phyloP scores from a whole-genome alignment of 2,797 vertebrate genomes.

The Chrysocyon brachyurus region DNA sequence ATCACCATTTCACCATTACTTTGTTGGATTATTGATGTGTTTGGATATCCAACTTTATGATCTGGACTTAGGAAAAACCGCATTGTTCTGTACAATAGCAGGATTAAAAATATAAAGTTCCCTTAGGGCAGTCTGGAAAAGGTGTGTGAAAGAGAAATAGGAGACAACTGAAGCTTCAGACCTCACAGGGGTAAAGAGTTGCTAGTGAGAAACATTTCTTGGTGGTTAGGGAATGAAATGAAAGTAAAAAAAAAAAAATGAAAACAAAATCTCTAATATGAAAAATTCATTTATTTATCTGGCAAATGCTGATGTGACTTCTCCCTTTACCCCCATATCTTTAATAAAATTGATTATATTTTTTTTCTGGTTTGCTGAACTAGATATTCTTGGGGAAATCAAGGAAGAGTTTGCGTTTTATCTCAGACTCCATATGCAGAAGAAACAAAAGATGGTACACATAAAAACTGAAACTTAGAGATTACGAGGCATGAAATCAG shows the following conservation, averaged over 20 bases:
- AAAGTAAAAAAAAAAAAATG: not conserved
- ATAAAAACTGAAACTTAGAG: not conserved
- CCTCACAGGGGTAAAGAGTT: not conserved
- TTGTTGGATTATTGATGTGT: not conserved
- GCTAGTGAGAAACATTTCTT: not conserved
- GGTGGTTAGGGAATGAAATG: not conserved
- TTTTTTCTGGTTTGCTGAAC: slow-evolving; percentile 19
- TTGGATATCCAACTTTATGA: not conserved
- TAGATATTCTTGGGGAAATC: slow-evolving; percentile 32
- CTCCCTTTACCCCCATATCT: not conserved
- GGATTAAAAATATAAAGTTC: not conserved
- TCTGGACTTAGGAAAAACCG: not conserved
- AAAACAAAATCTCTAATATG: not conserved
- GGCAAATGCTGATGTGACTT: not conserved
- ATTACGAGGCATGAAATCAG: not conserved
- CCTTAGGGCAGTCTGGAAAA: not conserved
- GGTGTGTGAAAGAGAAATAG: not conserved
- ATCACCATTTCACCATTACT: not conserved
- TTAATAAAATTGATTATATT: not conserved
- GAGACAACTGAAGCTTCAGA: not conserved
- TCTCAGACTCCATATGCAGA: not conserved
- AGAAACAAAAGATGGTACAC: slow-evolving; percentile 20
- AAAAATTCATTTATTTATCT: slow-evolving; percentile 32
- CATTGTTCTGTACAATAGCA: not conserved
- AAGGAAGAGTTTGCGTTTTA: not conserved